A percentile compares a stretch with the other conserved stretches of the same genome.
Conservation (phyloP, 2,797 vertebrate species). For the Manis javanica region DNA sequence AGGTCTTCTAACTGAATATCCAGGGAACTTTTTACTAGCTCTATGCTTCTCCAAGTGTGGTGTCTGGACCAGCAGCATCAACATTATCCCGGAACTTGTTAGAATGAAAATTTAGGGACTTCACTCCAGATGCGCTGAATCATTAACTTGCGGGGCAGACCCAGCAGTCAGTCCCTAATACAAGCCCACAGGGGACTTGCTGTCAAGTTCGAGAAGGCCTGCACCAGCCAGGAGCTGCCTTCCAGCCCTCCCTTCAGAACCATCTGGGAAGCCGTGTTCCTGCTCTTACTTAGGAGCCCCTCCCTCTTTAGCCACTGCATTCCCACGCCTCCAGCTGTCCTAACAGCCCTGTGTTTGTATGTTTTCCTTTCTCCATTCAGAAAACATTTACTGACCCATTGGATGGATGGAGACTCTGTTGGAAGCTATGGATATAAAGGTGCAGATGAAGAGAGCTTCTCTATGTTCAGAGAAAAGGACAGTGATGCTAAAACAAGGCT, state of each 20-base stretch:
- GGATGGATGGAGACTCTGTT: accelerated
- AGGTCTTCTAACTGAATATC: background rate
- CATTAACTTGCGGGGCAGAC: background rate
- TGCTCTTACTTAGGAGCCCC: background rate
- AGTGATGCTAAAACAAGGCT: background rate
- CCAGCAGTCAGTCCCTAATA: accelerated
- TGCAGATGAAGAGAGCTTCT: background rate
- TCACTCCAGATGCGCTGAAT: background rate
- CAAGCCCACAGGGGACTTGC: background rate
- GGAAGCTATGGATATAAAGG: background rate
- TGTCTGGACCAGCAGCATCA: background rate
- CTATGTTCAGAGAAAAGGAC: background rate
- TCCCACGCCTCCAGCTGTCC: background rate
- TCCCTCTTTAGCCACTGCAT: too few species aligned
- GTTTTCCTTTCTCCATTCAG: background rate
- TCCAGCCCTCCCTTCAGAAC: background rate
- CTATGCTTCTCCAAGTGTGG: background rate
- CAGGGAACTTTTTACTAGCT: background rate
- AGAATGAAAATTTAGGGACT: background rate
- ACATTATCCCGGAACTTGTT: background rate
- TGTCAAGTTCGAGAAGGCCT: background rate
- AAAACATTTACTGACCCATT: background rate
- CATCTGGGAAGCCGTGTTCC: background rate
- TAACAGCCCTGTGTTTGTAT: background rate
- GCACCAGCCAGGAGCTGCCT: accelerated